These are phyloP conservation scores for Raja brachyura DNA, from an alignment of 2,113 vertebrate genomes.

Conservation along the genomic window DNA sequence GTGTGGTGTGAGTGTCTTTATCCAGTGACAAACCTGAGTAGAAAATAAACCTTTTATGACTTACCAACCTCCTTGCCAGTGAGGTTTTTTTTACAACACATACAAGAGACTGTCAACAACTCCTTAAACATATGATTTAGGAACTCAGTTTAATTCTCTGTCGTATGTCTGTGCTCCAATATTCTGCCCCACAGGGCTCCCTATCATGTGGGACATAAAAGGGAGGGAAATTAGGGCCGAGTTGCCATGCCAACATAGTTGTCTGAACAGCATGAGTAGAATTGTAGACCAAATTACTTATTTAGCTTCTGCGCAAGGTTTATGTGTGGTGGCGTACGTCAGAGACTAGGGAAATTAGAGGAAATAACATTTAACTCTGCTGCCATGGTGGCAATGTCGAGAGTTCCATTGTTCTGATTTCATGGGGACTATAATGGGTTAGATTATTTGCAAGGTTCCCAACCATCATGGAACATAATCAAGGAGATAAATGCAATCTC, in stretches of 20 bases:
- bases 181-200: background rate
- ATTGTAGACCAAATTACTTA: background rate
- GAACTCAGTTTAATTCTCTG: background rate
- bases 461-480: background rate
- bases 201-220: background rate
- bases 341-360: background rate
- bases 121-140: background rate
- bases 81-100: background rate
- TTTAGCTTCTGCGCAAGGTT: background rate
- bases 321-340: background rate
- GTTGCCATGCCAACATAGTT: background rate
- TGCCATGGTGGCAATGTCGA: background rate
- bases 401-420: background rate
- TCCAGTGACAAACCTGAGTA: background rate
- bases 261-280: background rate
- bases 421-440: background rate
- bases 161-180: background rate
- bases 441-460: background rate
- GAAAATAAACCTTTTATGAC: background rate
- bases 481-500: background rate
- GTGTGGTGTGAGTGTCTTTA: background rate
- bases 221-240: background rate
- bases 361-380: background rate
- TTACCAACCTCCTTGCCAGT: background rate
- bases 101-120: background rate